These are phyloP conservation scores for Phyllotis vaccarum DNA, from an alignment of 2,797 vertebrate genomes.

Conservation along the genomic window DNA sequence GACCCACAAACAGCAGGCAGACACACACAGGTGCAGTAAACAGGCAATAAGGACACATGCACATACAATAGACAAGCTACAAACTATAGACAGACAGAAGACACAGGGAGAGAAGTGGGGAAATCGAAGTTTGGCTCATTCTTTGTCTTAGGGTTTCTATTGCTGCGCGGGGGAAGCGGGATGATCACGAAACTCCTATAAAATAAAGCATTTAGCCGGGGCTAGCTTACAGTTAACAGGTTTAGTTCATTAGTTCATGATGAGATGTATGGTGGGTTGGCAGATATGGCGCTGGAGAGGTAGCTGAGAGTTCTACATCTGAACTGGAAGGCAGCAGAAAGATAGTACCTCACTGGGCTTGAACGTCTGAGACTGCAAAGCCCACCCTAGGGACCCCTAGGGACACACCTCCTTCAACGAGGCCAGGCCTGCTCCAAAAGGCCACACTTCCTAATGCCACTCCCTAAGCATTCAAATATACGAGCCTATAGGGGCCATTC, in stretches of 20 bases:
- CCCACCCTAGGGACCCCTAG: too few species aligned
- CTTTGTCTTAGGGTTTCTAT: too few species aligned
- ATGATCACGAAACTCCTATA: too few species aligned
- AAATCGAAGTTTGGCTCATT: neutral
- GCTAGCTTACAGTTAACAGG: neutral
- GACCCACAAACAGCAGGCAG: neutral
- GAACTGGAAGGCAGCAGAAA: neutral
- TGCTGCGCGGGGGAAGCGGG: too few species aligned
- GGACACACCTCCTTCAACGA: too few species aligned
- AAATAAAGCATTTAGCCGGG: neutral
- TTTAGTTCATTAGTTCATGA: neutral
- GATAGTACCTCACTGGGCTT: neutral
- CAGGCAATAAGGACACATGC: neutral
- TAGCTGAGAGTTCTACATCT: neutral
- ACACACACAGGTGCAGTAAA: neutral
- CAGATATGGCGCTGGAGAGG: neutral
- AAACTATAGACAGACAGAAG: neutral
- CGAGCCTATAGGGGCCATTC: neutral
- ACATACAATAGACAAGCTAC: neutral
- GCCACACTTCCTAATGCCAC: neutral
- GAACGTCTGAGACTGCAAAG: too few species aligned
- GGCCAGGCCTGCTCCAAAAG: too few species aligned
- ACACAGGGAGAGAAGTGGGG: neutral
- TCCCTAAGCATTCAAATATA: neutral
- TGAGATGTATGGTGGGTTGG: too few species aligned